Base-by-base conservation (phyloP, 2,888 invertebrate genomes). In the Sphinx pinastri region DNA sequence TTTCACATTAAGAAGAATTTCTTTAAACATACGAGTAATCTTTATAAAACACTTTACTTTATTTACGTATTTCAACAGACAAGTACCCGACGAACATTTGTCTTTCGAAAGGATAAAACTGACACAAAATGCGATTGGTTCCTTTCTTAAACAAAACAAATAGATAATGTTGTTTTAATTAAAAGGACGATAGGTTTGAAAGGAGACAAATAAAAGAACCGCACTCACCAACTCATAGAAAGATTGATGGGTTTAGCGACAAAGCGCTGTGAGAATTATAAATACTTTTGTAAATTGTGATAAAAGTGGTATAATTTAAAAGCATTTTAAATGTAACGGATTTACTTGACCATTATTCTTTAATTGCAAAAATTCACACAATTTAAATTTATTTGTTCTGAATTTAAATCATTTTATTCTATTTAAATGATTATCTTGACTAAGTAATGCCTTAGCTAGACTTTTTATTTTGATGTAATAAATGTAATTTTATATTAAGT, bases 161-260 rank as follows among this genome's bases (percentile, higher is more conserved):
- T 38, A 58, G 14, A 49, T 49, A 49, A 49, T 63, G 11, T 63
- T 47, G 31, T 11, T 19, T 49, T 47, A 63, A 49, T 63, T 63
- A 63, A 63, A 63, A 63, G 19, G 47, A 47, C 45, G 60, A 47
- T 63, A 63, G 12, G 19, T 63, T 63, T 19, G 63, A 63, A 63
- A 16, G 45, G 16, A 60, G 47, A 49, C 13, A 63, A 19, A 63
- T 63, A 63, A 63, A 63, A 16, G 49, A 49, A 63, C 16, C 12
- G n/a, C n/a, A n/a, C n/a, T 59, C 59, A 59, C 45, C 47, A 60
- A 12, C 13, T 13, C 63, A 19, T 16, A 63, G 49, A 3, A 55
- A 19, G 49, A 49, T 63, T 19, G 19, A 63, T 63, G 63, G 16
- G 47, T 19, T 16, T 5, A 14, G 19, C 49, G 49, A 19, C 63